phyloP scores from a whole-genome alignment of 2,888 invertebrate genomes.

The Parthenolecanium corni region DNA sequence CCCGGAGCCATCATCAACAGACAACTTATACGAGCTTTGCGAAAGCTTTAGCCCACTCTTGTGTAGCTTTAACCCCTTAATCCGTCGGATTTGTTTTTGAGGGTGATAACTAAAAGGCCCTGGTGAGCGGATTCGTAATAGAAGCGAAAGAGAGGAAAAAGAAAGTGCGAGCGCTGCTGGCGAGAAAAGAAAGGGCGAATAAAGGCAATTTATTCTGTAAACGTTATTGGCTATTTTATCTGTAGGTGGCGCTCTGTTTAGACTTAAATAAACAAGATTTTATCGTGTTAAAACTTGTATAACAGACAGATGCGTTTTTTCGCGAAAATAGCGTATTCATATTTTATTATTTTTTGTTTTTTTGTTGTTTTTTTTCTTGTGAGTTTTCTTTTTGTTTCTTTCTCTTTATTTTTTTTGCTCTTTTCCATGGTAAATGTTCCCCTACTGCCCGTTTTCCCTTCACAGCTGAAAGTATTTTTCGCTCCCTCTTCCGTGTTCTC shows the following conservation, averaged over 20 bases:
- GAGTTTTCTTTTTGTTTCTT: too few relatives aligned
- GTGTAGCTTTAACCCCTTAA: slow-evolving; percentile 25
- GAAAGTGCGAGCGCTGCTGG: too few relatives aligned
- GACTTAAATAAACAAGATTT: slow-evolving; percentile 28
- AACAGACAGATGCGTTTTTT: slow-evolving; percentile 22
- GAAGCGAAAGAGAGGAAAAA: too few relatives aligned
- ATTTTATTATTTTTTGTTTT: slow-evolving; percentile 17
- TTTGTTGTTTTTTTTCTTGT: background rate
- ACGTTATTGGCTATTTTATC: slow-evolving; percentile 28
- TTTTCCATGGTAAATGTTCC: too few relatives aligned
- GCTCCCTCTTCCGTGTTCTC: background rate
- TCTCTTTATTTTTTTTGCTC: background rate
- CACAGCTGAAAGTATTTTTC: too few relatives aligned
- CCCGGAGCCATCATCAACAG: slow-evolving; percentile 26
- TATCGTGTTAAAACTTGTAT: slow-evolving; percentile 27
- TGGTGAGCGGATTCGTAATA: too few relatives aligned
- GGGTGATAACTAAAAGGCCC: slow-evolving; percentile 28
- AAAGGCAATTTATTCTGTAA: slow-evolving; percentile 28
- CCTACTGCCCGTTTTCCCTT: too few relatives aligned
- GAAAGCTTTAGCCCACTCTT: slow-evolving; percentile 20
- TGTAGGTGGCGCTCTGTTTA: slow-evolving; percentile 24
- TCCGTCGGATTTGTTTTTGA: slow-evolving; percentile 24
- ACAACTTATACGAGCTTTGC: slow-evolving; percentile 21
- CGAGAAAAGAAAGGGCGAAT: background rate
- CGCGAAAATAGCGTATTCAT: slow-evolving; percentile 17